Conservation (phyloP, 2,888 invertebrate genomes). For the Pogonocherus hispidulus region DNA sequence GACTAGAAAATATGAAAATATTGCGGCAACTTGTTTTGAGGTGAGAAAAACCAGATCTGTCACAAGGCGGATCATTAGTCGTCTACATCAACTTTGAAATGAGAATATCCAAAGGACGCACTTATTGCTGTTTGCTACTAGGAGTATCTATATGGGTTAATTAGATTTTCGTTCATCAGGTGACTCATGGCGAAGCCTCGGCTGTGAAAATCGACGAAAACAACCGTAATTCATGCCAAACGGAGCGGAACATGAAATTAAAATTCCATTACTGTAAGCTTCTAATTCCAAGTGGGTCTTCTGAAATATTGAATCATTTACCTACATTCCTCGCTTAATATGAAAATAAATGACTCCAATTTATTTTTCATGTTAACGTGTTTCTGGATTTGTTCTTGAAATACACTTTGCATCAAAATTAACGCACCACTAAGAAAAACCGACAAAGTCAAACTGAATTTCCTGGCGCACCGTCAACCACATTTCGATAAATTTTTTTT, state of each 20-base stretch:
- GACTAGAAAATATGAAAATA: conserved; percentile 45
- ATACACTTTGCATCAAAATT: no score
- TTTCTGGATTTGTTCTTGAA: no score
- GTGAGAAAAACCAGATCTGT: conserved; percentile 48
- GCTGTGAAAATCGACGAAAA: not conserved
- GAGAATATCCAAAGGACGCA: conserved; percentile 22
- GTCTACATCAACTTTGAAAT: conserved; percentile 38
- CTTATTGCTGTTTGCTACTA: conserved; percentile 26
- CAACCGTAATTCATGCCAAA: conserved; percentile 19
- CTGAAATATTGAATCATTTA: not conserved
- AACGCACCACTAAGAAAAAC: no score
- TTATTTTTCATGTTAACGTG: no score
- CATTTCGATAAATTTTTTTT: no score
- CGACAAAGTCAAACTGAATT: no score
- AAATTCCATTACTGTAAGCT: not conserved
- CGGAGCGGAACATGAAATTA: not conserved
- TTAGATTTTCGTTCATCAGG: conserved; percentile 28
- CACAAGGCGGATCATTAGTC: conserved; percentile 46
- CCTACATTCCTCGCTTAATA: no score
- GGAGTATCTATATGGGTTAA: conserved; percentile 33
- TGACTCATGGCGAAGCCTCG: conserved; percentile 2
- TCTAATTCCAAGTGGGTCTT: not conserved
- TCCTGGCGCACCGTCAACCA: no score
- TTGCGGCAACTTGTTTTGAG: conserved; percentile 32
- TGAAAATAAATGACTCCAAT: not conserved